Evolutionary conservation across 2,113 vertebrate genomes (phyloP).

Genomic region (Thymallus thymallus): DNA sequence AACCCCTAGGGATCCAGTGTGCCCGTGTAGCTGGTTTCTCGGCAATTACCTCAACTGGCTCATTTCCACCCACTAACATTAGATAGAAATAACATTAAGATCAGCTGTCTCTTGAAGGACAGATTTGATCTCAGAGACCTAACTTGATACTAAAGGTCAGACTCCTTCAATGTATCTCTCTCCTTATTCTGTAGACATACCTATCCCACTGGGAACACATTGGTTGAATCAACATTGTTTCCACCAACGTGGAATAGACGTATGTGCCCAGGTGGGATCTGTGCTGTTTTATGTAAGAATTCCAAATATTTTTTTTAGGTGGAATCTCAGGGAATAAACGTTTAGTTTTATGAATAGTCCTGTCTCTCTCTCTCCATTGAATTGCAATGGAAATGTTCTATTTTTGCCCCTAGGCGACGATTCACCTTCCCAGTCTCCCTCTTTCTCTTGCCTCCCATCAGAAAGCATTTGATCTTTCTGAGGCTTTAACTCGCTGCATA

Average conservation of each 20-base stretch:
- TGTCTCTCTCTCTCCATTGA: constrained; percentile 51
- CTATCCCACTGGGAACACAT: too few species aligned
- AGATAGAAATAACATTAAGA: too few species aligned
- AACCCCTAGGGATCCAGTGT: constrained; percentile 37
- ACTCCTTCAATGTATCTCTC: too few species aligned
- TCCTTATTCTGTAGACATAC: too few species aligned
- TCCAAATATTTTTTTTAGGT: neutral
- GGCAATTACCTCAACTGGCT: neutral
- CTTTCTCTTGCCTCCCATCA: constrained; percentile 26
- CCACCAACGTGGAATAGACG: too few species aligned
- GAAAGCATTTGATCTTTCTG: constrained; percentile 61
- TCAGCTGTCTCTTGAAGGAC: too few species aligned
- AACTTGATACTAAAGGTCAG: too few species aligned
- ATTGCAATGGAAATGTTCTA: constrained; percentile 49
- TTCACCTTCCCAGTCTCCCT: constrained; percentile 42
- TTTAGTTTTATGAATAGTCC: constrained; percentile 46
- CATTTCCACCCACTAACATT: too few species aligned
- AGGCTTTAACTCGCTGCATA: constrained; percentile 62
- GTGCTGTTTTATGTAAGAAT: neutral
- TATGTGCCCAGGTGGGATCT: too few species aligned
- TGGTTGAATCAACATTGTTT: too few species aligned
- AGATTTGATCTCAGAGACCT: too few species aligned
- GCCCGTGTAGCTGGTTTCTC: constrained; percentile 24
- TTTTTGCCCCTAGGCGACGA: constrained; percentile 54
- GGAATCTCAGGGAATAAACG: constrained; percentile 25